Conservation (phyloP, 1,140 invertebrate genomes). For the Nasonia giraulti region DNA sequence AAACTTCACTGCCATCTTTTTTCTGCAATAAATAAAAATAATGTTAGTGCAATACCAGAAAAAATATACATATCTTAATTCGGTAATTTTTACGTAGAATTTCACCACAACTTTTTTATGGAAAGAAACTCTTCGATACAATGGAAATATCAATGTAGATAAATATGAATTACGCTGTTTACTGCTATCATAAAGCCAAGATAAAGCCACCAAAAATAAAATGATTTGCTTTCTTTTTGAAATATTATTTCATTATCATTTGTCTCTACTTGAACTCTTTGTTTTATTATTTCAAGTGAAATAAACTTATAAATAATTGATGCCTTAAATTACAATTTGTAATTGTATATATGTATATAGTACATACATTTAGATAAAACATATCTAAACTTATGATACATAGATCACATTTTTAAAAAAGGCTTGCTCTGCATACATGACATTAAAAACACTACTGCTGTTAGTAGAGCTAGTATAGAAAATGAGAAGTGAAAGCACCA, state of each 20-base stretch:
- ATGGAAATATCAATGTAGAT: constrained; percentile 27
- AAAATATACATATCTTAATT: constrained; percentile 39
- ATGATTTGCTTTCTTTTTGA: neutral
- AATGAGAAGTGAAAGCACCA: constrained; percentile 21
- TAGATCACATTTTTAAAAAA: neutral
- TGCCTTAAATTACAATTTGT: neutral
- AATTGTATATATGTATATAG: neutral
- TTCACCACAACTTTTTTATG: neutral
- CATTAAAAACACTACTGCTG: neutral
- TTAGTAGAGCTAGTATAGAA: neutral
- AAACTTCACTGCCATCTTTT: constrained; percentile 88
- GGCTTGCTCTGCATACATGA: neutral
- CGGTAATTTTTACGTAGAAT: constrained; percentile 3
- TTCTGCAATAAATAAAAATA: constrained; percentile 77
- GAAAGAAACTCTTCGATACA: neutral
- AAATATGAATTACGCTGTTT: constrained; percentile 17
- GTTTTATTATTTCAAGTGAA: neutral
- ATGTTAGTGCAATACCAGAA: too few species aligned
- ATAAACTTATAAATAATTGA: neutral
- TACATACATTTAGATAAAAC: neutral
- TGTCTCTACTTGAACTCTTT: neutral
- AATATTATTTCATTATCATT: neutral
- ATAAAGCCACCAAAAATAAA: neutral
- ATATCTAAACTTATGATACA: neutral
- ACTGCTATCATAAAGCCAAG: constrained; percentile 5